Conservation (phyloP, 2,797 vertebrate genomes). For the Protonibea diacanthus region DNA sequence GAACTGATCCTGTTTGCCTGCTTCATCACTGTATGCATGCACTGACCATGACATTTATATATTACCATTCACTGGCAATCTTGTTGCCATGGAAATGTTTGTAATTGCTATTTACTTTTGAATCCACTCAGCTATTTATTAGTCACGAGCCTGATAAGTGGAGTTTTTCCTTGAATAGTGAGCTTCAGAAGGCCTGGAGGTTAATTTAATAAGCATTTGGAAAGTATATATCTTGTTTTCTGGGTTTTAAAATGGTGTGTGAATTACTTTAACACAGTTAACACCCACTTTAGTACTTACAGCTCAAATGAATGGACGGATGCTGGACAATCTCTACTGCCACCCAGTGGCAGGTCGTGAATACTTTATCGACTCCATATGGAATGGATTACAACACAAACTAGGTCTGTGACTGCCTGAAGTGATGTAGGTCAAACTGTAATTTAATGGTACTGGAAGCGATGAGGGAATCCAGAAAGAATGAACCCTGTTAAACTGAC, state of each 20-base stretch:
- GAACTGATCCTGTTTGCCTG: too few species aligned
- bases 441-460: background rate
- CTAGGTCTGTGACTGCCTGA: background rate
- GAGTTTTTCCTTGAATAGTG: background rate
- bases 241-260: background rate
- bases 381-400: constrained; percentile 36
- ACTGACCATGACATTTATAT: background rate
- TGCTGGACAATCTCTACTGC: constrained; percentile 42
- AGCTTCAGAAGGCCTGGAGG: background rate
- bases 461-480: constrained; percentile 31
- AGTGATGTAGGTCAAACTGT: constrained; percentile 31
- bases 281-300: background rate
- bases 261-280: background rate
- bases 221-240: background rate
- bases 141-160: background rate
- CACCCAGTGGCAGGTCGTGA: constrained; percentile 47
- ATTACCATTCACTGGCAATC: background rate
- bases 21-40: too few species aligned
- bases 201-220: background rate
- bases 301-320: background rate
- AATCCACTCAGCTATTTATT: background rate
- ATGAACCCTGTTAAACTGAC: background rate
- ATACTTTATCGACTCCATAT: constrained; percentile 7
- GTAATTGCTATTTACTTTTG: background rate
- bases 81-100: background rate